A percentile compares a stretch with the other conserved stretches of the same genome.
phyloP scores from a whole-genome alignment of 2,797 vertebrate genomes.

The Chromobotia macracanthus region DNA sequence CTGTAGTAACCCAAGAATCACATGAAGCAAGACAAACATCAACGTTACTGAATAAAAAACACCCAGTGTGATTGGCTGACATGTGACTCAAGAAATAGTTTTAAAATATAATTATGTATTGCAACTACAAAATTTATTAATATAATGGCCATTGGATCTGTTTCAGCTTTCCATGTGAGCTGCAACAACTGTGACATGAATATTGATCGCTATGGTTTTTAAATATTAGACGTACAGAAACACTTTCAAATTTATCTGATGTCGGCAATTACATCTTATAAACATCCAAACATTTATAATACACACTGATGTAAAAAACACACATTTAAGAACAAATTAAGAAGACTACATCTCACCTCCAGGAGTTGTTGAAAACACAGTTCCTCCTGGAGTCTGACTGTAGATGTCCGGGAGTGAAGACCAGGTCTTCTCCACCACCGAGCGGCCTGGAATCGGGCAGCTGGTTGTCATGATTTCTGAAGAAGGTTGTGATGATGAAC shows the following conservation, averaged over 20 bases:
- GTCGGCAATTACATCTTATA: background rate
- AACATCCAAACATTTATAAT: background rate
- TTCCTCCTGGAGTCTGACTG: constrained; percentile 67
- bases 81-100: background rate
- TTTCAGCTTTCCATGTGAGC: background rate
- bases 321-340: background rate
- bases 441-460: constrained; percentile 64
- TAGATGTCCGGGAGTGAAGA: constrained; percentile 59
- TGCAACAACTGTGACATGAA: background rate
- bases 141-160: background rate
- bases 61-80: background rate
- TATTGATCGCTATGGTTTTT: background rate
- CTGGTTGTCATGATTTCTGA: constrained; percentile 57
- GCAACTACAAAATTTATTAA: background rate
- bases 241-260: background rate
- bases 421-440: constrained; percentile 48
- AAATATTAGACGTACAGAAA: background rate
- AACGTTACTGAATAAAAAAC: background rate
- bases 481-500: background rate
- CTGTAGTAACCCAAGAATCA: background rate
- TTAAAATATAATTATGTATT: too few relatives aligned
- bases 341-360: constrained; percentile 60
- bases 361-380: constrained; percentile 63
- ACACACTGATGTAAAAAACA: background rate
- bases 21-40: background rate